phyloP scores from a whole-genome alignment of 2,888 invertebrate genomes.

The Tupiocoris notatus region DNA sequence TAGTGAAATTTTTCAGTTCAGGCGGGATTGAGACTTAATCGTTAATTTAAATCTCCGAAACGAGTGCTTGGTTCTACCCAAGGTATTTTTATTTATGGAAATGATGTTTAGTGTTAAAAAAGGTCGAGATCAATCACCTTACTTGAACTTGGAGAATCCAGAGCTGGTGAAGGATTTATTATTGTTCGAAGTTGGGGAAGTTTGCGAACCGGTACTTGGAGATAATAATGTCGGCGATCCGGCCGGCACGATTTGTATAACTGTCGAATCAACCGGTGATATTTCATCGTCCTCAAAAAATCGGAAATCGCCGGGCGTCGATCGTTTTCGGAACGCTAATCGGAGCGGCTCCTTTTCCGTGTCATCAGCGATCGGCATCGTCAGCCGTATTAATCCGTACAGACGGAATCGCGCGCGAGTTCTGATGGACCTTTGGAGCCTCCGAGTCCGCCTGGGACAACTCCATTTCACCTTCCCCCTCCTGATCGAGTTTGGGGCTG shows the following conservation, averaged over 20 bases:
- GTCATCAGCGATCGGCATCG: conserved; percentile 13
- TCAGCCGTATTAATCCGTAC: background rate
- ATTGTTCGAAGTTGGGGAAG: background rate
- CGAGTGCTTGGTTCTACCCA: too few relatives aligned
- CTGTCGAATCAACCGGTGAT: conserved; percentile 2
- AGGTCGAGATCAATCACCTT: conserved; percentile 12
- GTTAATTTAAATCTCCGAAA: too few relatives aligned
- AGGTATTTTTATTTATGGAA: too few relatives aligned
- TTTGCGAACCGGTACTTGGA: background rate
- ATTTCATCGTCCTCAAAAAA: conserved; percentile 46
- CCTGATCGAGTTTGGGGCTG: too few relatives aligned
- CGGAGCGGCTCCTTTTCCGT: conserved; percentile 33
- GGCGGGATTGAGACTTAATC: too few relatives aligned
- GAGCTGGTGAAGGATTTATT: background rate
- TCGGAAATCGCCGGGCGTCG: conserved; percentile 43
- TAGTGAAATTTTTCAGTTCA: too few relatives aligned
- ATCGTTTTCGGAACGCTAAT: conserved; percentile 35
- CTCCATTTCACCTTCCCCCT: background rate
- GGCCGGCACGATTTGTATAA: conserved; percentile 16
- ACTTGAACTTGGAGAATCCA: conserved; percentile 13
- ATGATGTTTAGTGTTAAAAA: too few relatives aligned
- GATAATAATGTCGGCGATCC: background rate
- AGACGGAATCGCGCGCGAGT: background rate
- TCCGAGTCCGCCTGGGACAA: background rate
- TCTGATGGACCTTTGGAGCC: background rate